Evolutionary conservation across 2,888 invertebrate genomes (phyloP).

Genomic region (Sarcophaga caerulescens): DNA sequence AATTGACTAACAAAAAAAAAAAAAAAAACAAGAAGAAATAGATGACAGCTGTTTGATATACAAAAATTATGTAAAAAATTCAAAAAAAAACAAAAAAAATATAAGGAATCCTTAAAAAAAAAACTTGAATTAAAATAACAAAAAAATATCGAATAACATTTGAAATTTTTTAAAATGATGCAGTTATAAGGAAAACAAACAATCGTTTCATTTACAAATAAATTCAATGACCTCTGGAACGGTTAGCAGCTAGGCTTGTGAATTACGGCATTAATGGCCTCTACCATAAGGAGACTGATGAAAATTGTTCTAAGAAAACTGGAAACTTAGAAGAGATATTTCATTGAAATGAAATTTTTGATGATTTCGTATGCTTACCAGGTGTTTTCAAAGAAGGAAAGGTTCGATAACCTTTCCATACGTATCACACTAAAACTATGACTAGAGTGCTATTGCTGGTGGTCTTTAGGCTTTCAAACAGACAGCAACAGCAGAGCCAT

Average conservation of each 20-base stretch:
- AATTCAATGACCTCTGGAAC: slow-evolving; percentile 47
- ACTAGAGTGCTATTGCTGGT: not conserved
- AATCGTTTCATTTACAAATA: not conserved
- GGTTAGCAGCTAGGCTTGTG: too few relatives aligned
- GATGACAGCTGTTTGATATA: slow-evolving; percentile 55
- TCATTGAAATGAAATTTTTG: not conserved
- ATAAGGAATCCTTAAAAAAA: slow-evolving; percentile 54
- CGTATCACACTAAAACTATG: not conserved
- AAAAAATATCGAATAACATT: slow-evolving; percentile 61
- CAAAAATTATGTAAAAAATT: slow-evolving; percentile 40
- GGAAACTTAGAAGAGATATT: not conserved
- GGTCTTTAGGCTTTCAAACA: not conserved
- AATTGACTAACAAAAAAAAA: slow-evolving; percentile 13
- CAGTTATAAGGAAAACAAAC: slow-evolving; percentile 16
- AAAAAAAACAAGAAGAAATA: not conserved
- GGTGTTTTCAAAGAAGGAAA: slow-evolving; percentile 42
- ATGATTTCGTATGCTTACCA: slow-evolving; percentile 29
- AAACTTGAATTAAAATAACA: slow-evolving; percentile 19
- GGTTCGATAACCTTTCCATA: slow-evolving; percentile 31
- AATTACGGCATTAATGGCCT: slow-evolving; percentile 1
- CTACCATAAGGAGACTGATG: not conserved
- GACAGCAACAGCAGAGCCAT: slow-evolving; percentile 31
- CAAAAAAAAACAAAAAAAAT: slow-evolving; percentile 24
- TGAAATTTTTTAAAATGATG: slow-evolving; percentile 34
- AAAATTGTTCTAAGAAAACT: not conserved